Evolutionary conservation across 2,113 vertebrate genomes (phyloP).

Genomic region (Gadus chalcogrammus): DNA sequence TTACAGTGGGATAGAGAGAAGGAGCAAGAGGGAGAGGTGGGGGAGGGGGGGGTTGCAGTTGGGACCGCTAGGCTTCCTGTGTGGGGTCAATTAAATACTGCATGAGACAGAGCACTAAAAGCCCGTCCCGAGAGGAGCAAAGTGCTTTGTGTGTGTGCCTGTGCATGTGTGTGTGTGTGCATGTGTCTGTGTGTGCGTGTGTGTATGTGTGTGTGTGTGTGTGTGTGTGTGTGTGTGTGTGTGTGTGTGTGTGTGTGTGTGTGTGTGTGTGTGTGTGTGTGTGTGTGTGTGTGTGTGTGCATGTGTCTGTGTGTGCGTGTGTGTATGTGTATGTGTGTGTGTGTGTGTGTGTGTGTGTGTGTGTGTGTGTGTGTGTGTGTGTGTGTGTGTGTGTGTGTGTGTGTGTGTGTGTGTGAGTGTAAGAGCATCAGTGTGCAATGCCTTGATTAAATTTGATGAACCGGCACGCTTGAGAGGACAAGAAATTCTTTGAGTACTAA

Average conservation of each 20-base stretch:
- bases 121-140: slow-evolving; percentile 70
- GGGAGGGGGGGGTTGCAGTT: slow-evolving; percentile 69
- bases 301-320: slow-evolving; percentile 22
- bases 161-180: slow-evolving; percentile 31
- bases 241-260: slow-evolving; percentile 30
- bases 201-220: slow-evolving; percentile 36
- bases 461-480: slow-evolving; percentile 58
- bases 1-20: slow-evolving; percentile 22
- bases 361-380: slow-evolving; percentile 30
- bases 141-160: slow-evolving; percentile 65
- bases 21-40: slow-evolving; percentile 67
- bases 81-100: slow-evolving; percentile 81
- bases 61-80: slow-evolving; percentile 75
- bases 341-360: slow-evolving; percentile 50
- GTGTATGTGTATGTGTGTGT: slow-evolving; percentile 36
- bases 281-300: slow-evolving; percentile 32
- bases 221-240: slow-evolving; percentile 50
- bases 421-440: slow-evolving; percentile 58
- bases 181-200: slow-evolving; percentile 22
- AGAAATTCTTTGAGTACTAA: slow-evolving; percentile 41
- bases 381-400: slow-evolving; percentile 24
- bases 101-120: slow-evolving; percentile 82
- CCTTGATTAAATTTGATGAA: slow-evolving; percentile 77
- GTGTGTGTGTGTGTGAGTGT: slow-evolving; percentile 33
- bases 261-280: slow-evolving; percentile 24